phyloP scores from a whole-genome alignment of 2,888 invertebrate genomes.

The Drosophila mayaguana region DNA sequence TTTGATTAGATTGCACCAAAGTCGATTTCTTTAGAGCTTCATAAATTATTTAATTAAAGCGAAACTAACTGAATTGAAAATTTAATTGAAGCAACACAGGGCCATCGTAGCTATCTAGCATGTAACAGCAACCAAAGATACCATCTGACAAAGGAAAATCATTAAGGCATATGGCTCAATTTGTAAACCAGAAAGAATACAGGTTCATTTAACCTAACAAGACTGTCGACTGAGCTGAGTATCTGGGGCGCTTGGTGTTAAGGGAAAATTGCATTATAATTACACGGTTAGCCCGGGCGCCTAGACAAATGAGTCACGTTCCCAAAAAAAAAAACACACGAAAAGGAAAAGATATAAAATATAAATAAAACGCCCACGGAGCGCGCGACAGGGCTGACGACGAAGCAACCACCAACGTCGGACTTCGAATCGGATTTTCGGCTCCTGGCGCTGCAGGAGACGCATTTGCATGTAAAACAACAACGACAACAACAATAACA shows the following conservation, averaged over 20 bases:
- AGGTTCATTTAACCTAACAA: background rate
- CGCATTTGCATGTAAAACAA: conserved; percentile 61
- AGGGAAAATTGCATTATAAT: conserved; percentile 22
- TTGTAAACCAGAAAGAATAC: background rate
- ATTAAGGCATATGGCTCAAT: background rate
- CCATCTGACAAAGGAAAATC: background rate
- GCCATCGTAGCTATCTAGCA: background rate
- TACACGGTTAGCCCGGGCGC: conserved; percentile 25
- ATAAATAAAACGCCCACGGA: conserved; percentile 39
- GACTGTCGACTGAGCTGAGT: conserved; percentile 3
- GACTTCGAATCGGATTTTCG: conserved; percentile 23
- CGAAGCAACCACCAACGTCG: conserved; percentile 39
- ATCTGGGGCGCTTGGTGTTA: conserved; percentile 8
- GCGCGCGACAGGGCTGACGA: conserved; percentile 29
- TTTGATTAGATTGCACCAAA: conserved; percentile 17
- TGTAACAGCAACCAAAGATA: too few species aligned
- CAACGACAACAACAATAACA: conserved; percentile 1
- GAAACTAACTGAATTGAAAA: conserved; percentile 1
- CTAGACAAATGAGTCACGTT: conserved; percentile 45
- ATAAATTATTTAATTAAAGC: conserved; percentile 9
- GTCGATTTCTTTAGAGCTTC: background rate
- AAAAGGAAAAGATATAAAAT: conserved; percentile 1
- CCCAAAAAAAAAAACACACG: background rate
- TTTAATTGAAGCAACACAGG: background rate
- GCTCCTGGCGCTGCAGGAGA: conserved; percentile 67